These are phyloP conservation scores for Menidia beryllina DNA, from an alignment of 2,113 vertebrate genomes.

Conservation along the genomic window DNA sequence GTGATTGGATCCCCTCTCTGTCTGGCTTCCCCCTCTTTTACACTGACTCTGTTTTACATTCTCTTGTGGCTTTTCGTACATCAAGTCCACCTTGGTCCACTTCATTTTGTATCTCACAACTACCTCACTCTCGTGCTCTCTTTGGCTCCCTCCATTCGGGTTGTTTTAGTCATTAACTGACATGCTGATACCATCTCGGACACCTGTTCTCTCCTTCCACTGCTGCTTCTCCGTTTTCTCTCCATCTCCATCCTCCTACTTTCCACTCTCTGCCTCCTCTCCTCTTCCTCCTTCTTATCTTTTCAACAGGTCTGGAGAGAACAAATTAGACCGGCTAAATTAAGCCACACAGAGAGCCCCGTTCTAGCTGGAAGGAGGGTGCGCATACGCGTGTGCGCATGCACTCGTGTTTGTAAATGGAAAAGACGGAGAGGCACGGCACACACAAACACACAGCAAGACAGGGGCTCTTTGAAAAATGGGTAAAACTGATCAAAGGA, in stretches of 20 bases:
- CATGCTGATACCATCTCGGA: slow-evolving; percentile 73
- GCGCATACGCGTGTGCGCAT: slow-evolving; percentile 9
- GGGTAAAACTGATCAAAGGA: slow-evolving; percentile 54
- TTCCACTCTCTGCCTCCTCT: slow-evolving; percentile 39
- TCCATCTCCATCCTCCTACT: slow-evolving; percentile 28
- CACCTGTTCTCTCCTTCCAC: slow-evolving; percentile 70
- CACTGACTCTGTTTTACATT: slow-evolving; percentile 8
- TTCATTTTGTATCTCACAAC: slow-evolving; percentile 18
- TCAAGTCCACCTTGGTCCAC: slow-evolving; percentile 24
- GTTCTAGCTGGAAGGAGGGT: slow-evolving; percentile 36
- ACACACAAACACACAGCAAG: slow-evolving; percentile 22
- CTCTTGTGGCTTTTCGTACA: slow-evolving; percentile 24
- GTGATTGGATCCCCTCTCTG: neutral
- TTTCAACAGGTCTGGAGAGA: slow-evolving; percentile 71
- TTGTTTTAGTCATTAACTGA: slow-evolving; percentile 75
- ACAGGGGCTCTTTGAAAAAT: slow-evolving; percentile 48
- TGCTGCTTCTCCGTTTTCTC: slow-evolving; percentile 37
- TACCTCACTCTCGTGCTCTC: slow-evolving; percentile 10
- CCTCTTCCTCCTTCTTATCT: slow-evolving; percentile 67
- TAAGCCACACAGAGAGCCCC: slow-evolving; percentile 68
- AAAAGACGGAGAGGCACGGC: slow-evolving; percentile 42
- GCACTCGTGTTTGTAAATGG: neutral
- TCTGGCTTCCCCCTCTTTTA: slow-evolving; percentile 1
- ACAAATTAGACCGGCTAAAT: slow-evolving; percentile 77
- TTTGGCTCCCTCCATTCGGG: slow-evolving; percentile 49